Base-by-base conservation (phyloP, 2,888 invertebrate genomes). In the Masnerella sp. region DNA sequence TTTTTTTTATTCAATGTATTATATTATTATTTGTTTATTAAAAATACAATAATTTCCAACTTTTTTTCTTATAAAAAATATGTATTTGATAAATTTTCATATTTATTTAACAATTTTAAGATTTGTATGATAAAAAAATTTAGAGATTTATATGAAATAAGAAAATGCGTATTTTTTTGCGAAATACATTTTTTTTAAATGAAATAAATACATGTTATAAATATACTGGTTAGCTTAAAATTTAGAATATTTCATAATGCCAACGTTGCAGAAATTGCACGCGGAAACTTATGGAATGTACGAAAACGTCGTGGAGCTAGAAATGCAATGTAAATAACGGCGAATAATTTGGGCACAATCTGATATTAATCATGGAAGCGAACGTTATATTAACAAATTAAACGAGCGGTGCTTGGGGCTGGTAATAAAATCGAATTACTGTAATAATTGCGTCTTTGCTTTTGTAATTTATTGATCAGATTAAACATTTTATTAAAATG, bases 271-370 rank as follows among this genome's bases (percentile, higher is more conserved):
- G 32, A 58, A 58, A 20, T 58, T 22, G 43, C 43, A 18, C 43
- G 22, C 32, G 32, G 34, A 58, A 58, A 34, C 43, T 43, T 58
- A n/a, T n/a, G 43, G 58, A 56, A 30, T 42, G 54, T 56, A 30
- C 42, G 30, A 56, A 43, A 34, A 30, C 42, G 14, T 45, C 11
- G 36, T 25, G 12, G 11, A 45, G 34, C 20, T 43, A 34, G 25
- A 45, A 20, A 59, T 28, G 59, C 18, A 14, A 59, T 25, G n/a
- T 59, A 45, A 45, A 59, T 45, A 59, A 45, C 22, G 8, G 30
- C 15, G 36, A 59, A 45, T 15, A 58, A 58, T 58, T 58, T 58
- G 18, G 58, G 14, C 11, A 47, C 15, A 59, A 36, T 59, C 25
- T 32, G 12, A 36, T 7, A 14, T 25, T 36, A 22, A 36, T 59